Evolutionary conservation across 2,888 invertebrate genomes (phyloP).

Genomic region (Druceiella hillmani): DNA sequence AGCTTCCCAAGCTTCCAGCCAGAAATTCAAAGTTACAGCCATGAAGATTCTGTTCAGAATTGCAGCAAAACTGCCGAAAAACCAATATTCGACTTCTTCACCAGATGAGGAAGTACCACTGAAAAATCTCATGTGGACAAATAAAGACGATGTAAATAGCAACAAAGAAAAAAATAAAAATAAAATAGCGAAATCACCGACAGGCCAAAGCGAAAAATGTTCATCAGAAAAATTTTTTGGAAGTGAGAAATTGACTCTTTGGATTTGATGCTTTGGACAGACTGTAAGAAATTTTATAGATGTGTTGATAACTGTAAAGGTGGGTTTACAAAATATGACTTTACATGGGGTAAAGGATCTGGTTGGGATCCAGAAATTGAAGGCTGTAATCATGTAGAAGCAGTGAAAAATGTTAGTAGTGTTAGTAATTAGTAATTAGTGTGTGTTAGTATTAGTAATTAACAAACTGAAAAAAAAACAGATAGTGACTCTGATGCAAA

Average conservation of each 20-base stretch:
- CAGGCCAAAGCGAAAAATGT: conserved; percentile 34
- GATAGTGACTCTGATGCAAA: conserved; percentile 2
- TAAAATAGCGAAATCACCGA: conserved; percentile 17
- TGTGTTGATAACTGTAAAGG: conserved; percentile 59
- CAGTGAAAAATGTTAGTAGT: conserved; percentile 28
- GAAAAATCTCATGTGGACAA: conserved; percentile 25
- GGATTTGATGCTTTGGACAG: too few relatives aligned
- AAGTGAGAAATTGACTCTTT: too few relatives aligned
- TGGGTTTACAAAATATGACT: conserved; percentile 55
- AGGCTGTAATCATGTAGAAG: conserved; percentile 40
- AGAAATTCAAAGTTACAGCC: conserved; percentile 48
- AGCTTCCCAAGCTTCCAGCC: conserved; percentile 56
- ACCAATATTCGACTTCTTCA: too few relatives aligned
- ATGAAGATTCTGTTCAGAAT: conserved; percentile 41
- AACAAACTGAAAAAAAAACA: conserved; percentile 9
- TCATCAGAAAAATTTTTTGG: conserved; percentile 57
- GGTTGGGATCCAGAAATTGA: conserved; percentile 52
- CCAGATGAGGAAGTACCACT: conserved; percentile 23
- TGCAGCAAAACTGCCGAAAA: conserved; percentile 23
- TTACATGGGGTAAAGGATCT: conserved; percentile 59
- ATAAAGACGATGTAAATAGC: conserved; percentile 28
- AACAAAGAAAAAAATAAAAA: conserved; percentile 22
- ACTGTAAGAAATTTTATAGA: conserved; percentile 62
- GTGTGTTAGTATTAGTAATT: too few relatives aligned
- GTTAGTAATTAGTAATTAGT: too few relatives aligned